Evolutionary conservation across 1,140 invertebrate genomes (phyloP), one percentile per base, ranked within the genome.

Genomic region (Stegodyphus mimosarum): DNA sequence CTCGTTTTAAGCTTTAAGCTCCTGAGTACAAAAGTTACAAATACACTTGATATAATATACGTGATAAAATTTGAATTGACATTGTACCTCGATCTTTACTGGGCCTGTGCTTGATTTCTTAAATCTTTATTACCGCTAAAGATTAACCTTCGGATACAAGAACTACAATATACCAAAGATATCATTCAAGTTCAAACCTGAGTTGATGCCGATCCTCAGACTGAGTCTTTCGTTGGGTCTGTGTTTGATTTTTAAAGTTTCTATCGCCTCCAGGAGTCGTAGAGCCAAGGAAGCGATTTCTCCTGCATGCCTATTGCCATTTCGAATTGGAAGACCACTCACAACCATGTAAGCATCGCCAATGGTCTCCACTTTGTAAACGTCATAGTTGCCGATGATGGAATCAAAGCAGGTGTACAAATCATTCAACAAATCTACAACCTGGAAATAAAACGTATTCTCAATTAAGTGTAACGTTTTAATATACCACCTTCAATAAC

Each of bases 221-320:
- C 94, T 93, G 2, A 96, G 92, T 55, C 92, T 92, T 87, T 95
- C 93, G 3, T 93, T 91, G 0, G 94, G 93, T 86, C 93, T 89
- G 88, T 96, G 94, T 66, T 93, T 92, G 83, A 96, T 94, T 87
- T 93, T 92, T 87, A 96, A 95, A 85, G 92, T 93, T 79, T 93
- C 92, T 13, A 96, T 94, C 13, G 92, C 93, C 33, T 92, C 92
- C 13, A 96, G 90, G 13, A 96, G 90, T 90, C 94, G 93, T 3
- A 97, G 90, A 1, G 95, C 94, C 92, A 97, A 93, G 7, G 94
- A 95, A 0, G 95, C 95, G 52, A 97, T 94, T 91, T 97, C 95
- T 0, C 94, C 94, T 0, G 95, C 95, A 90, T 97, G 96, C 18
- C 90, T 89, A 51, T 91, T 89, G 6, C 92, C 92, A 87, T 93